These are phyloP conservation scores for Sarcophaga rosellei DNA, from an alignment of 2,888 invertebrate species.

Conservation along the genomic window DNA sequence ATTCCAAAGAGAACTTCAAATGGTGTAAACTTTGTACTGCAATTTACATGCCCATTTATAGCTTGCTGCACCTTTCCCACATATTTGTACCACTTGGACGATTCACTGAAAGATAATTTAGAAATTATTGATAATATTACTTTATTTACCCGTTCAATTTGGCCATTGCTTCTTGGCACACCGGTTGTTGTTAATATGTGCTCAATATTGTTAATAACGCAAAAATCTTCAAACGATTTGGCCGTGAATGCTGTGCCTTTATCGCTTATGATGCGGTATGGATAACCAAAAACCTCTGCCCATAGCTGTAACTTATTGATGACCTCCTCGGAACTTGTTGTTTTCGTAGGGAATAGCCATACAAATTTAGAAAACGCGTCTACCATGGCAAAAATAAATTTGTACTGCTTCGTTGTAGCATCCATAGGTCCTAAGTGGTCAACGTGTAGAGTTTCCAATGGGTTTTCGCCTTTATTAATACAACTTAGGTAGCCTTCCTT, in stretches of 20 bases:
- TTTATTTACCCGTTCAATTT: slow-evolving; percentile 17
- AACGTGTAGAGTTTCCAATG: slow-evolving; percentile 53
- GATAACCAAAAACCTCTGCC: slow-evolving; percentile 2
- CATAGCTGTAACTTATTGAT: neutral
- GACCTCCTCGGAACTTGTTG: slow-evolving; percentile 16
- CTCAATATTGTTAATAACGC: neutral
- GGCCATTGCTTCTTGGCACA: slow-evolving; percentile 6
- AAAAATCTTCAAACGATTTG: neutral
- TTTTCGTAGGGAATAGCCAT: slow-evolving; percentile 55
- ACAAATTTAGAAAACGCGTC: slow-evolving; percentile 53
- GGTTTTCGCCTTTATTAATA: slow-evolving; percentile 59
- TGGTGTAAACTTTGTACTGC: slow-evolving; percentile 33
- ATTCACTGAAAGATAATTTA: slow-evolving; percentile 21
- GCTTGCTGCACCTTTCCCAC: slow-evolving; percentile 47
- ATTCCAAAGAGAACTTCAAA: slow-evolving; percentile 31
- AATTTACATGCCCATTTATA: slow-evolving; percentile 24
- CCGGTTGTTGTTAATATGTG: slow-evolving; percentile 11
- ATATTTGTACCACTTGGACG: slow-evolving; percentile 39
- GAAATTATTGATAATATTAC: slow-evolving; percentile 17
- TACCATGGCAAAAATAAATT: slow-evolving; percentile 53
- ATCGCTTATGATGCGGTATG: neutral
- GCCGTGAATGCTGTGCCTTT: neutral
- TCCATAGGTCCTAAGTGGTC: slow-evolving; percentile 58
- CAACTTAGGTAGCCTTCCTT: slow-evolving; percentile 56
- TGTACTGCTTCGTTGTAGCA: slow-evolving; percentile 54